A percentile compares a stretch with the other conserved stretches of the same genome.
Conservation (phyloP, 2,888 invertebrate species). For the Watsonalla binaria region DNA sequence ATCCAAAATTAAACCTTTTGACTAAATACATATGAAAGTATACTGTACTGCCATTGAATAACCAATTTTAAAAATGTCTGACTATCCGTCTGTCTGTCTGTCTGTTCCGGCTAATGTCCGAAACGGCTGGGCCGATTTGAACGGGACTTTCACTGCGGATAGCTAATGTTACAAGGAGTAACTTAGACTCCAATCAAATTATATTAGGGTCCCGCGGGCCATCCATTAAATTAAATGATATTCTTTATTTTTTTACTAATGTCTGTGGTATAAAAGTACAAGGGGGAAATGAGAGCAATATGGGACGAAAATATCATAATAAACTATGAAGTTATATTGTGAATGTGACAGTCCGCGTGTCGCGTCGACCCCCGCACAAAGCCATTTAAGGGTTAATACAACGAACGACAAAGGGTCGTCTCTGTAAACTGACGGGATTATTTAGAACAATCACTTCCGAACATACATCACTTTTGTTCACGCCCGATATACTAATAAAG, state of each 20-base stretch:
- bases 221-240: too few relatives aligned
- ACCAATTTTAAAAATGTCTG: too few relatives aligned
- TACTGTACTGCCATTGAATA: too few relatives aligned
- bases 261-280: constrained; percentile 26
- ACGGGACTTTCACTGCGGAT: too few relatives aligned
- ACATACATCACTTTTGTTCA: constrained; percentile 65
- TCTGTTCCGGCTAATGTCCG: too few relatives aligned
- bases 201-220: too few relatives aligned
- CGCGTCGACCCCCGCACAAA: constrained; percentile 47
- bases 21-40: too few relatives aligned
- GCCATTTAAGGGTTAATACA: constrained; percentile 62
- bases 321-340: constrained; percentile 72
- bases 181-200: too few relatives aligned
- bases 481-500: constrained; percentile 52
- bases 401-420: constrained; percentile 56
- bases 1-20: too few relatives aligned
- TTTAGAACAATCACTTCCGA: constrained; percentile 61
- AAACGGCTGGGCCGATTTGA: too few relatives aligned
- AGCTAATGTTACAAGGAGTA: too few relatives aligned
- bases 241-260: constrained; percentile 10
- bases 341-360: constrained; percentile 75
- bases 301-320: constrained; percentile 72
- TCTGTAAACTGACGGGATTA: constrained; percentile 69
- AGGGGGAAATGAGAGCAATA: constrained; percentile 57
- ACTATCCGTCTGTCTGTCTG: too few relatives aligned